Base-by-base conservation (phyloP, 1,140 invertebrate species). In the Anadara kagoshimensis region DNA sequence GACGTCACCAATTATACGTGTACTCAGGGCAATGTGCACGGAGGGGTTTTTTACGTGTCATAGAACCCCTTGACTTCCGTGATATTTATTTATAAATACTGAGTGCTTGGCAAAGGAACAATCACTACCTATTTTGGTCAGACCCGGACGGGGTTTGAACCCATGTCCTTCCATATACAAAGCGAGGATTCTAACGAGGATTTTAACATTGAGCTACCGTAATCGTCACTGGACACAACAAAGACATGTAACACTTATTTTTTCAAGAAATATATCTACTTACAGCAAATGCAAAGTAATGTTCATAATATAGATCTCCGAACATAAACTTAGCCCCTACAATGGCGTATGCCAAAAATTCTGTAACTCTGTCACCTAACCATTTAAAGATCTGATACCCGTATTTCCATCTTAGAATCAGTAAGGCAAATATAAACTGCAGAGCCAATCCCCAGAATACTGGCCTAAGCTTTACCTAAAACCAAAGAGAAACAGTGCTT, bases 271-370 rank as follows among this genome's bases (percentile, higher is more conserved):
- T 22, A 10, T 47, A 22, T 18, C 20, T 54, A 58, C n/a, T 59
- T 73, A 83, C 83, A 54, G 80, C 80, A 65, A 87, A 82, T 41
- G 84, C 83, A 73, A 86, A 87, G 63, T 80, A 83, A 75, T 85
- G 84, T n/a, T 83, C 70, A 12, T 45, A 63, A 66, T 74, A 85
- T 1, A 29, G 44, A 7, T 94, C 91, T 1, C 95, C 95, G 85
- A 95, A 98, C 0, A 97, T 93, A 82, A 98, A 97, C 4, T 84
- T 90, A 0, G 95, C 93, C 0, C 97, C 97, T 1, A 91, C 89
- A 66, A 93, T 91, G 0, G 94, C 92, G 83, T 93, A 97, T 5
- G 91, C 90, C 26, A 98, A 86, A 84, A 98, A 98, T 0, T 90
- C 92, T 16, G 93, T 91, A 0, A 92, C 86, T 74, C 91, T 81